Evolutionary conservation across 2,797 vertebrate species (phyloP), one percentile per base, ranked within the genome.

Genomic region (Scyliorhinus canicula): DNA sequence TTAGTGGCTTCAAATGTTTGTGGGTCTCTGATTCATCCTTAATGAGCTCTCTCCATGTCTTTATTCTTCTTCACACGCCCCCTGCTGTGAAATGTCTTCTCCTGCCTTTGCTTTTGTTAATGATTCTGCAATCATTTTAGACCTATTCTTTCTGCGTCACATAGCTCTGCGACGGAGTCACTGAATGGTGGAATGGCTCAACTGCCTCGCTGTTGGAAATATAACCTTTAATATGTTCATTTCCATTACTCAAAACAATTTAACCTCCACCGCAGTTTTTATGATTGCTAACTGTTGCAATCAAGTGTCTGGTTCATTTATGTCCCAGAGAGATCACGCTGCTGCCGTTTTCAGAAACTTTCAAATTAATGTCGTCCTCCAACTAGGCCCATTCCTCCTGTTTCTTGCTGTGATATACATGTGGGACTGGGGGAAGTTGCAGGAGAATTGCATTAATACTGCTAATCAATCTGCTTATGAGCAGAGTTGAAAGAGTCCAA

Each of bases 161-260:
- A 97, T 97, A 97, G 97, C 97, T 97, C 97, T 97, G 98, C 97
- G 97, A 97, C 97, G 96, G 95, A 96, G 95, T 96, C 97, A 97
- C 97, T 96, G 95, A 96, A 95, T 96, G 97, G 97, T 97, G 97
- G 97, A 97, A 97, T 95, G 96, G 90, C 97, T 97, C 97, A 96
- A 96, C 97, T 97, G 97, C 97, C 97, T 97, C 98, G 84, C 98
- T 97, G 97, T 97, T 97, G 97, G 98, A 97, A 97, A 97, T 97
- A 97, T 98, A 98, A 98, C 98, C 97, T 98, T 98, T 98, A 98
- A 98, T 97, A 97, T 97, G 98, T 98, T 98, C 98, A 98, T 98
- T 98, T 98, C 97, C 98, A 97, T 97, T 97, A 97, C 97, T 97
- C 98, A 98, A 98, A 98, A 98, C 97, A 98, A 98, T 97, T 98